phyloP scores from a whole-genome alignment of 1,140 invertebrate genomes.

The Harpegnathos saltator region DNA sequence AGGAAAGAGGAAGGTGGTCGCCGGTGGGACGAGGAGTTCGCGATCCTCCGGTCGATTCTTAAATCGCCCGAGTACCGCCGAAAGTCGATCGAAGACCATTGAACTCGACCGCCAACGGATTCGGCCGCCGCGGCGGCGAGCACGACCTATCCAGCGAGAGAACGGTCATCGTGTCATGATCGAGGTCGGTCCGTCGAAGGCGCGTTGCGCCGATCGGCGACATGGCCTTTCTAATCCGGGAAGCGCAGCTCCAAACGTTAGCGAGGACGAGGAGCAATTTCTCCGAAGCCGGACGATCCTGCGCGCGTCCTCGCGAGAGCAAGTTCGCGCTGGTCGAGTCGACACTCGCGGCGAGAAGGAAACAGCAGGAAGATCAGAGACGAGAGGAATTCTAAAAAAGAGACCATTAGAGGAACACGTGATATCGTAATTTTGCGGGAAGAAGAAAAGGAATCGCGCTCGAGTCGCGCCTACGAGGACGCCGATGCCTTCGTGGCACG shows the following conservation, averaged over 20 bases:
- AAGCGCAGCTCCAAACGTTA: no score
- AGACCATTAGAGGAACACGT: neutral
- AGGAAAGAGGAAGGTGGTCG: conserved; percentile 21
- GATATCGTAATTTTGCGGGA: neutral
- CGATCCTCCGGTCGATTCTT: conserved; percentile 56
- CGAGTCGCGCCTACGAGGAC: neutral
- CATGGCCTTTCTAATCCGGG: no score
- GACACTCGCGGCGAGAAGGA: no score
- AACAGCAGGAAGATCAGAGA: no score
- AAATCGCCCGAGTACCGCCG: conserved; percentile 20
- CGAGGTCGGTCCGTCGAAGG: neutral
- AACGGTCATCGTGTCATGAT: conserved; percentile 58
- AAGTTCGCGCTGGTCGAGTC: no score
- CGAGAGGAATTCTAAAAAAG: no score
- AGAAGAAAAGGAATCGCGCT: neutral
- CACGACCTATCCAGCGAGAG: conserved; percentile 28
- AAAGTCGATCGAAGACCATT: conserved; percentile 67
- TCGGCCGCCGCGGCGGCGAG: conserved; percentile 47
- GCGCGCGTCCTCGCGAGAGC: no score
- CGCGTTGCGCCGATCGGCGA: no score
- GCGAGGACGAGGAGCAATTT: no score
- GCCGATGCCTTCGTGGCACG: neutral
- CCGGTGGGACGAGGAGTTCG: conserved; percentile 62
- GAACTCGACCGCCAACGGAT: conserved; percentile 42
- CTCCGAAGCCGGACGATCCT: no score